A percentile compares a stretch with the other conserved stretches of the same genome.
Conservation (phyloP, 2,113 vertebrate species). For the Gila orcuttii region DNA sequence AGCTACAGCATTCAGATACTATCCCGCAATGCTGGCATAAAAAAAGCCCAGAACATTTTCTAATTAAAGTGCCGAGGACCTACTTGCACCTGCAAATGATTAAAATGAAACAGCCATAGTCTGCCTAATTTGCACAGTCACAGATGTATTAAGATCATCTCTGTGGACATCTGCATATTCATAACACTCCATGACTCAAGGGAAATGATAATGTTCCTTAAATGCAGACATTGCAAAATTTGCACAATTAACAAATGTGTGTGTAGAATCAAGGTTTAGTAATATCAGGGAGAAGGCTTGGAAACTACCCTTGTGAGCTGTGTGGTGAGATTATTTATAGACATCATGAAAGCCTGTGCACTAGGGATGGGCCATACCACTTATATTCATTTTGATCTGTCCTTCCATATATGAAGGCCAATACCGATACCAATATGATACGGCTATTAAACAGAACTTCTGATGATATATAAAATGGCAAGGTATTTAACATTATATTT, state of each 20-base stretch:
- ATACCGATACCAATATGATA: neutral
- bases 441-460: neutral
- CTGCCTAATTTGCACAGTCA: conserved; percentile 37
- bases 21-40: neutral
- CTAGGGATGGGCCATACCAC: neutral
- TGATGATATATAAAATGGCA: too few relatives aligned
- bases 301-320: conserved; percentile 28
- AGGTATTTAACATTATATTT: too few relatives aligned
- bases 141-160: conserved; percentile 37
- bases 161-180: conserved; percentile 45
- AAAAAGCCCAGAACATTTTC: neutral
- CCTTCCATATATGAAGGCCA: neutral
- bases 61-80: conserved; percentile 25
- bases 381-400: conserved; percentile 15
- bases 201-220: conserved; percentile 43
- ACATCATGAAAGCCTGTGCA: neutral
- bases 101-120: conserved; percentile 27
- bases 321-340: conserved; percentile 28
- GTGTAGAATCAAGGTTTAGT: conserved; percentile 3
- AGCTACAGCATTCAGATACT: neutral
- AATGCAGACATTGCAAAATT: conserved; percentile 49
- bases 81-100: conserved; percentile 37
- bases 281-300: conserved; percentile 1
- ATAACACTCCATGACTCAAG: conserved; percentile 24
- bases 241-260: conserved; percentile 47